Evolutionary conservation across 2,797 vertebrate species (phyloP), one percentile per base, ranked within the genome.

Genomic region (Malacoctenus gilli): DNA sequence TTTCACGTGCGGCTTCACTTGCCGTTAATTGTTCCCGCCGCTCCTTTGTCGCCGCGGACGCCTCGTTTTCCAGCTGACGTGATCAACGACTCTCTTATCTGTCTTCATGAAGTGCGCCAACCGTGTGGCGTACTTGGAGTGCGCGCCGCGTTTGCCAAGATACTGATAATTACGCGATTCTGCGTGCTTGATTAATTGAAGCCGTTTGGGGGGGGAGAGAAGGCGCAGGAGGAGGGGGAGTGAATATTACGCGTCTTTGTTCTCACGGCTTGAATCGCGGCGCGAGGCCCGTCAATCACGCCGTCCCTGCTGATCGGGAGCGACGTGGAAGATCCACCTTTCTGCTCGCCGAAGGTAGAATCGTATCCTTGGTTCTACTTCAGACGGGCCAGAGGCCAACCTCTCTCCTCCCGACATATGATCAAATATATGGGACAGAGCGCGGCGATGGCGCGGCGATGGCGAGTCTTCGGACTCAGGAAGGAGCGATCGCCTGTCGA

Each of bases 231-330:
- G 41, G 41, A 53, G 37, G 41, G 40, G 4, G 22, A 28, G 18
- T 28, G 52, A 64, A 56, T 35, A 41, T 53, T 31, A 49, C 54
- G 52, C 39, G 44, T 60, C 28, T 55, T 70, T 19, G 1, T 44
- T 49, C 34, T 56, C 14, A 16, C 8, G 31, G 49, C 6, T 51
- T 11, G 21, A 63, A 35, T 58, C 28, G 31, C 30, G 18, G 19
- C 22, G 28, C 31, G 68, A 53, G 73, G 67, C 62, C 32, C 65
- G 54, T 68, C 66, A 73, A 43, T 77, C 66, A 58, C 20, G 39
- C 20, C 23, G 21, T 65, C 15, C 34, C 28, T 1, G 42, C 47
- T 62, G 48, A 68, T 56, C 44, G 10, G 5, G 13, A 39, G 40
- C 47, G 21, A 46, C 40, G 35, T 13, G 12, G n/a, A 23, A 52